Evolutionary conservation across 1,140 invertebrate genomes (phyloP).

Genomic region (Drosophila willistoni): DNA sequence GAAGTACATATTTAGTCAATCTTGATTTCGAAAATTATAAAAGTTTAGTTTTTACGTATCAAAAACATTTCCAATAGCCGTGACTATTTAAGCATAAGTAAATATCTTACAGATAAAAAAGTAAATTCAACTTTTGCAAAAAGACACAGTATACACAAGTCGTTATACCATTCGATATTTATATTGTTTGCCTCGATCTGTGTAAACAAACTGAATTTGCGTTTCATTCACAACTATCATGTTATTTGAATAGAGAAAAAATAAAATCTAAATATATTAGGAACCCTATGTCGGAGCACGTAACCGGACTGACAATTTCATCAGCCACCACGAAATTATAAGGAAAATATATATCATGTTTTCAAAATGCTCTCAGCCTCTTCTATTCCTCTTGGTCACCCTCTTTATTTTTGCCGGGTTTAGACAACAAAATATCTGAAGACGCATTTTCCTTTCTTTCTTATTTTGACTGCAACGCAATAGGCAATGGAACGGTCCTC

Average conservation of each 20-base stretch:
- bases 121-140: not conserved
- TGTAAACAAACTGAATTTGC: conserved; percentile 25
- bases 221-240: conserved; percentile 65
- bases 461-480: conserved; percentile 42
- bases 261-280: conserved; percentile 31
- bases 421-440: conserved; percentile 41
- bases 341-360: conserved; percentile 43
- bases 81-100: too few species aligned
- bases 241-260: conserved; percentile 60
- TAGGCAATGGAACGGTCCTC: conserved; percentile 22
- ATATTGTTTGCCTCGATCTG: not conserved
- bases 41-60: too few species aligned
- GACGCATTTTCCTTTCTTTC: conserved; percentile 61
- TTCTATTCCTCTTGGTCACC: not conserved
- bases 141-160: not conserved
- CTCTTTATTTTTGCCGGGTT: conserved; percentile 16
- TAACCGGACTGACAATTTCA: conserved; percentile 66
- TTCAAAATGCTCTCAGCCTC: conserved; percentile 22
- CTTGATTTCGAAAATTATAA: too few species aligned
- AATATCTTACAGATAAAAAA: not conserved
- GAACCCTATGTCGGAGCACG: conserved; percentile 31
- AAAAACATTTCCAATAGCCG: too few species aligned
- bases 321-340: conserved; percentile 59
- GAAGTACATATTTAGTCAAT: too few species aligned
- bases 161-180: not conserved